Percentiles rank a stretch among this genome's conserved stretches.
Evolutionary conservation across 1,140 invertebrate species (phyloP).

Genomic region (Drosophila sechellia): DNA sequence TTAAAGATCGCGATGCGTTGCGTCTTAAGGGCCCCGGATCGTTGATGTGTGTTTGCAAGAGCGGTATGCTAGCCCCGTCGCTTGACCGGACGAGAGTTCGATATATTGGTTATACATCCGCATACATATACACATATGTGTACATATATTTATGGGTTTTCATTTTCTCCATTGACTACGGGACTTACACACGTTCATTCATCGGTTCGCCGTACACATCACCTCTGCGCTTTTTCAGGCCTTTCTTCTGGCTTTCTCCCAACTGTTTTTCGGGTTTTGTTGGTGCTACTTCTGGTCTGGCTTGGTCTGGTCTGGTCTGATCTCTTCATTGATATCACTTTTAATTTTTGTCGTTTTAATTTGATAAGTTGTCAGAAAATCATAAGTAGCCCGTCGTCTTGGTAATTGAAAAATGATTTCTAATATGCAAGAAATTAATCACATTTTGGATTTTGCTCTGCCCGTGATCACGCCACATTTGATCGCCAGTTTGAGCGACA

Average conservation of each 20-base stretch:
- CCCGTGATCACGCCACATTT: slow-evolving; percentile 34
- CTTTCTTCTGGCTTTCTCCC: slow-evolving; percentile 65
- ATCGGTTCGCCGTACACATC: slow-evolving; percentile 36
- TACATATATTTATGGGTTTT: slow-evolving; percentile 27
- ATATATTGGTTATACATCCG: slow-evolving; percentile 6
- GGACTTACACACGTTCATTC: slow-evolving; percentile 71
- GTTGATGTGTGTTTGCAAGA: slow-evolving; percentile 9
- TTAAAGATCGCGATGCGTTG: slow-evolving; percentile 81
- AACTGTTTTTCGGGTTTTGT: slow-evolving; percentile 55
- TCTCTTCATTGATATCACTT: slow-evolving; percentile 83
- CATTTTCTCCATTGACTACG: slow-evolving; percentile 42
- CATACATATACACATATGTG: slow-evolving; percentile 4
- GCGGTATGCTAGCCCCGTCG: slow-evolving; percentile 15
- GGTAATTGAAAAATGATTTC: slow-evolving; percentile 83
- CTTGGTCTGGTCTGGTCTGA: slow-evolving; percentile 21
- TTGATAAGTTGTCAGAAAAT: slow-evolving; percentile 81
- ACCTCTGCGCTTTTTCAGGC: slow-evolving; percentile 6
- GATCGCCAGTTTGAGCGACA: slow-evolving; percentile 78
- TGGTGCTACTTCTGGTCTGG: slow-evolving; percentile 17
- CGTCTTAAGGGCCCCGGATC: slow-evolving; percentile 31
- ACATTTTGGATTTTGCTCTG: slow-evolving; percentile 76
- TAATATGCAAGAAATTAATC: slow-evolving; percentile 84
- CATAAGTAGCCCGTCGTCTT: slow-evolving; percentile 73
- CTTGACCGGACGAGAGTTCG: slow-evolving; percentile 56
- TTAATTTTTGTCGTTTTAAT: slow-evolving; percentile 78